Evolutionary conservation across 2,797 vertebrate genomes (phyloP), one percentile per base, ranked within the genome.

Genomic region (Momotus momota): DNA sequence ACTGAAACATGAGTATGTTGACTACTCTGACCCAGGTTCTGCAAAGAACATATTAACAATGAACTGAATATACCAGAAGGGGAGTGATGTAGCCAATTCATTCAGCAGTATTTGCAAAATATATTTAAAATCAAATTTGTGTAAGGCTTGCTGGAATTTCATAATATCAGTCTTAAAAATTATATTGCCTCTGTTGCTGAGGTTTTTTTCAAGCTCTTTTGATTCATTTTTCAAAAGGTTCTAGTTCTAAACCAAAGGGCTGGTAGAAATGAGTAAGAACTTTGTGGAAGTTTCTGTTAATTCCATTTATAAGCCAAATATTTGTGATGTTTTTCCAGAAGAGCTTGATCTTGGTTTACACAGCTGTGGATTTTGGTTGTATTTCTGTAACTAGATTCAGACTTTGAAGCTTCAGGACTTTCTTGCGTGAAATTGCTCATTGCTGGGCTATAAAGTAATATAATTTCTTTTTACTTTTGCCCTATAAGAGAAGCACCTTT

Each of bases 261-360:
- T 94, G 31, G 15, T 86, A 64, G 45, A 75, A 91, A 75, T 41
- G 8, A 61, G 3, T 6, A 55, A 69, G 41, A 65, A 69, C 5
- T 55, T 81, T 11, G 17, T 73, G 65, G 27, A 71, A 33, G 22
- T 71, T 92, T 82, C 45, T 12, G 27, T 64, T 67, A 31, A 65
- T 92, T 92, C 51, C 9, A 19, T 65, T 79, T 41, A 7, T 45
- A 38, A 94, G 61, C 25, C 83, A 93, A 87, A 84, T 91, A 96
- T 69, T 73, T 70, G 61, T 12, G 5, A 7, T 83, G 33, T 33
- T 52, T 94, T 93, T 90, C 73, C 93, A 93, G 92, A 90, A 88
- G 40, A 94, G 46, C 57, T 94, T 66, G 27, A 77, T 52, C 46
- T 88, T 84, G 58, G 27, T 41, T 83, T 62, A 46, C 14, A 3